Base-by-base conservation (phyloP, 2,888 invertebrate species). In the Incurvaria masculella region DNA sequence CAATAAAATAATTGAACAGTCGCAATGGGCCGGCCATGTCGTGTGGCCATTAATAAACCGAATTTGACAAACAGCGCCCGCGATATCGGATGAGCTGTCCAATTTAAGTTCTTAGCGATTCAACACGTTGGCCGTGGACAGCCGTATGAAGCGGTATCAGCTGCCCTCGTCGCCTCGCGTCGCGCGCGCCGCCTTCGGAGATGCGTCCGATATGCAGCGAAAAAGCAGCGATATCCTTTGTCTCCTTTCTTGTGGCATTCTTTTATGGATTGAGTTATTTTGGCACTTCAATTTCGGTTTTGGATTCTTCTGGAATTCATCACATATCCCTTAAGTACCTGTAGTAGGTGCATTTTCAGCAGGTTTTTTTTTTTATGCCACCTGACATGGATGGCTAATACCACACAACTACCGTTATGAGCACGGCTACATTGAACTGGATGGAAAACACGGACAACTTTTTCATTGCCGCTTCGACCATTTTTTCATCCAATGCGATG, bases 81-180 rank as follows among this genome's bases (percentile, higher is more conserved):
- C 53, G 49, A 55, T 55, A 56, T 56, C 49, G 53, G 27, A 50
- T 45, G 58, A 57, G 59, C 59, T 59, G 61, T 61, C 65, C 66
- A 68, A 66, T 66, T 70, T 66, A 65, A 66, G 61, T 58, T 57
- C 52, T 59, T 55, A 59, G 57, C 65, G 60, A 55, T 58, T 57
- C 61, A 45, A 60, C 67, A 62, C 64, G 65, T 61, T 62, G 53
- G 53, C 48, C 33, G 3, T 8, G 33, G 14, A 33, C 4, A 14
- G 33, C 6, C 33, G 14, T n/a, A 33, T 33, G 6, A n/a, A n/a
- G n/a, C n/a, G n/a, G n/a, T n/a, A n/a, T n/a, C n/a, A n/a, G n/a
- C n/a, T n/a, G n/a, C n/a, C n/a, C n/a, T n/a, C n/a, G n/a, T n/a
- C n/a, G n/a, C n/a, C n/a, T n/a, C n/a, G n/a, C 11, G 11, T 14